These are phyloP conservation scores for Hipparchia sbordonii DNA, from an alignment of 2,888 invertebrate genomes.

Conservation along the genomic window DNA sequence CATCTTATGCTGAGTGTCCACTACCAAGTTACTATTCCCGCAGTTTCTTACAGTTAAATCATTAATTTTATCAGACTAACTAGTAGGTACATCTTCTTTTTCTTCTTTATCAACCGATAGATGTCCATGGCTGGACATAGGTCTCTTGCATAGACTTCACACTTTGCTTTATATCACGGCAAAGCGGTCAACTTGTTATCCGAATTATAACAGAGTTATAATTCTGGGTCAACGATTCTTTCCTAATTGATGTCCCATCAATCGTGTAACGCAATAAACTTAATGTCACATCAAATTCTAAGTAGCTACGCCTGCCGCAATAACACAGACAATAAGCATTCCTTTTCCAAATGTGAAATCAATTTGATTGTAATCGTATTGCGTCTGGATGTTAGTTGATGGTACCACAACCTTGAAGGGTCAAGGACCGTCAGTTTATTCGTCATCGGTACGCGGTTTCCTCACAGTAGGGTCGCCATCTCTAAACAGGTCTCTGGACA, in stretches of 20 bases:
- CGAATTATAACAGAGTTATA: not conserved
- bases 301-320: conserved; percentile 33
- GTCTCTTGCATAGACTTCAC: too few species aligned
- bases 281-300: conserved; percentile 37
- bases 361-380: conserved; percentile 35
- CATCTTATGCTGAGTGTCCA: too few species aligned
- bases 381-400: conserved; percentile 20
- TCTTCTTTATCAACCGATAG: too few species aligned
- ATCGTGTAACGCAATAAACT: conserved; percentile 17
- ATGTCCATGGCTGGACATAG: too few species aligned
- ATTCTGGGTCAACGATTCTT: conserved; percentile 3
- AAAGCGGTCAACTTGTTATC: too few species aligned
- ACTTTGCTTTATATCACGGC: not conserved
- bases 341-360: conserved; percentile 41
- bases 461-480: conserved; percentile 13
- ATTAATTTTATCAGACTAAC: too few species aligned
- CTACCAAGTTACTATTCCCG: not conserved
- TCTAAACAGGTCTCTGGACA: not conserved
- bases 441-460: conserved; percentile 40
- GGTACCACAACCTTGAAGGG: conserved; percentile 47
- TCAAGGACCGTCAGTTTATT: conserved; percentile 46
- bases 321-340: conserved; percentile 44
- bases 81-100: too few species aligned
- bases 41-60: not conserved
- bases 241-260: conserved; percentile 1